Conservation (phyloP, 2,888 invertebrate genomes). For the Stratiomys singularior region DNA sequence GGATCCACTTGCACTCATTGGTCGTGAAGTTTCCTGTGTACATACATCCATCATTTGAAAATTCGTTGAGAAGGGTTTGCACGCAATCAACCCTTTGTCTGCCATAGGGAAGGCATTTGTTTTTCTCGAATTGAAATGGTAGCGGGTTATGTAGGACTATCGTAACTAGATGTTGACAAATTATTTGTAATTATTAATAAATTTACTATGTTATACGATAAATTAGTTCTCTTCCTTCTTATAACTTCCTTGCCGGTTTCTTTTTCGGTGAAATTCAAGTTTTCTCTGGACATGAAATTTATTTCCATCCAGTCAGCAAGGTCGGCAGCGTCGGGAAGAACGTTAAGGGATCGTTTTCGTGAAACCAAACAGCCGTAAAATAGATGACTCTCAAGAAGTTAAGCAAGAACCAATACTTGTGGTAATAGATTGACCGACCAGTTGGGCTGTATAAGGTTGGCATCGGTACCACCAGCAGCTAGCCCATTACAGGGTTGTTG, state of each 20-base stretch:
- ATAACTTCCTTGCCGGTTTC: no score
- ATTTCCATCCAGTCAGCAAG: constrained; percentile 3
- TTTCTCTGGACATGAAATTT: neutral
- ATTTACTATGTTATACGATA: no score
- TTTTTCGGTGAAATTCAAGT: no score
- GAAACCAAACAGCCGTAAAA: constrained; percentile 28
- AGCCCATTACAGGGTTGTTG: constrained; percentile 27
- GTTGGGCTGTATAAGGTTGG: neutral
- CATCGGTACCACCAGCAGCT: neutral
- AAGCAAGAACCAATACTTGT: neutral
- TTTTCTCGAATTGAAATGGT: no score
- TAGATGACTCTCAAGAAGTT: constrained; percentile 30
- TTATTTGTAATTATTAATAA: no score
- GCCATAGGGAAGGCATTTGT: no score
- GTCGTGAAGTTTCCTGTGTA: neutral
- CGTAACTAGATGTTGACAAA: no score
- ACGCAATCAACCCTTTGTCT: constrained; percentile 3
- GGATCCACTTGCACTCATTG: constrained; percentile 28
- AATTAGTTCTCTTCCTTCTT: no score
- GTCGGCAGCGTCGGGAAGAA: neutral
- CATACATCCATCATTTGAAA: neutral
- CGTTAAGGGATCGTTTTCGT: neutral
- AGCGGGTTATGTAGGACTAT: no score
- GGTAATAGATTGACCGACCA: neutral
- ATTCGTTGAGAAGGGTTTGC: constrained; percentile 1